Evolutionary conservation across 2,888 invertebrate genomes (phyloP).

Genomic region (Mesopsocus fuscifrons): DNA sequence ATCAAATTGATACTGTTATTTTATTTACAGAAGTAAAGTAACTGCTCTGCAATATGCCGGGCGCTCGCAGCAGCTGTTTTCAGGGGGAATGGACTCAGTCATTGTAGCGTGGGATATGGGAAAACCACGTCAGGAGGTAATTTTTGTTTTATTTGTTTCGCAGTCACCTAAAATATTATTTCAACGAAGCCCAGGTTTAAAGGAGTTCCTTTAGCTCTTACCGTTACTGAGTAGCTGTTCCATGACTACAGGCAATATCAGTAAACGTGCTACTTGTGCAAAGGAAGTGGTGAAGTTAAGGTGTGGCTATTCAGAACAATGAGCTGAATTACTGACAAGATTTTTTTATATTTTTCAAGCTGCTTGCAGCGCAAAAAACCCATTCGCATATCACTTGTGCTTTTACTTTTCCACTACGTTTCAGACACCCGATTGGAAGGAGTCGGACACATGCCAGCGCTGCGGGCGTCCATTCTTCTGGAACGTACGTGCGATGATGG

Average conservation of each 20-base stretch:
- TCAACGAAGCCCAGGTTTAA: too few species aligned
- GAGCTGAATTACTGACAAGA: too few species aligned
- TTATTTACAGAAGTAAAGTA: slow-evolving; percentile 57
- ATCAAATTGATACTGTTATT: slow-evolving; percentile 11
- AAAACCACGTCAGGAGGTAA: slow-evolving; percentile 55
- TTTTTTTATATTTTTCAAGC: too few species aligned
- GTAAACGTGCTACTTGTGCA: too few species aligned
- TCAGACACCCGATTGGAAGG: slow-evolving; percentile 84
- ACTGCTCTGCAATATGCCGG: slow-evolving; percentile 72
- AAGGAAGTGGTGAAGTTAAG: too few species aligned
- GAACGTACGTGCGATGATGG: slow-evolving; percentile 98
- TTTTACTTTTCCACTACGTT: too few species aligned
- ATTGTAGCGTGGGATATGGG: slow-evolving; percentile 93
- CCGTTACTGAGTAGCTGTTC: too few species aligned
- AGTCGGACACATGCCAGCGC: slow-evolving; percentile 83
- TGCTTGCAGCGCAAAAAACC: too few species aligned
- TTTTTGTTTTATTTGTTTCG: slow-evolving; percentile 5
- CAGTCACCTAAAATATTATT: background rate
- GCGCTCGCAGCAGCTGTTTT: slow-evolving; percentile 60
- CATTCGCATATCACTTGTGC: too few species aligned
- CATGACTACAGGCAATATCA: too few species aligned
- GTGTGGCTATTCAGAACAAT: too few species aligned
- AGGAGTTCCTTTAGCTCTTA: too few species aligned
- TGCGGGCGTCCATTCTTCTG: slow-evolving; percentile 96
- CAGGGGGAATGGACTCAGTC: slow-evolving; percentile 81